Evolutionary conservation across 2,888 invertebrate genomes (phyloP).

Genomic region (Boloria selene): DNA sequence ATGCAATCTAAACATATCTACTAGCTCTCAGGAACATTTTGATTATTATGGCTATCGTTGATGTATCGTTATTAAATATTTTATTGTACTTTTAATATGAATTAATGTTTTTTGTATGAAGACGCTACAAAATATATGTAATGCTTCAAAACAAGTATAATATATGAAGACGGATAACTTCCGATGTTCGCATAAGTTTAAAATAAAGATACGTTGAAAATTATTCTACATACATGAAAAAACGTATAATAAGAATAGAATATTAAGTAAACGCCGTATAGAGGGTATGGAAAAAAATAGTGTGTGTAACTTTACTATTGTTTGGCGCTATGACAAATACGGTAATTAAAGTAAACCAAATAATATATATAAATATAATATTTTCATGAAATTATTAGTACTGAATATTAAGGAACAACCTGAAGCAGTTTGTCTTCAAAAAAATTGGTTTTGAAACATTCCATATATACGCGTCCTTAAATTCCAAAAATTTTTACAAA

Average conservation of each 20-base stretch:
- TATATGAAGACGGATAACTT: too few species aligned
- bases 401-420: not conserved
- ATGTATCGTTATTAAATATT: conserved; percentile 5
- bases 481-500: conserved; percentile 2
- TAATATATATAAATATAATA: not conserved
- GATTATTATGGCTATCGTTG: not conserved
- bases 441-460: not conserved
- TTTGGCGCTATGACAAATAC: too few species aligned
- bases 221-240: too few species aligned
- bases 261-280: too few species aligned
- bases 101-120: too few species aligned
- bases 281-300: too few species aligned
- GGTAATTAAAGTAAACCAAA: too few species aligned
- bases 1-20: not conserved
- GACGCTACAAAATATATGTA: not conserved
- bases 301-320: too few species aligned
- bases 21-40: not conserved
- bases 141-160: not conserved
- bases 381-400: not conserved
- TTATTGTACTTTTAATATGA: too few species aligned
- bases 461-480: conserved; percentile 1
- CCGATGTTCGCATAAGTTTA: too few species aligned
- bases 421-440: not conserved
- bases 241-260: too few species aligned
- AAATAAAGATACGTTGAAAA: too few species aligned